Conservation (phyloP, 2,888 invertebrate genomes). For the Drosophila kokeensis region DNA sequence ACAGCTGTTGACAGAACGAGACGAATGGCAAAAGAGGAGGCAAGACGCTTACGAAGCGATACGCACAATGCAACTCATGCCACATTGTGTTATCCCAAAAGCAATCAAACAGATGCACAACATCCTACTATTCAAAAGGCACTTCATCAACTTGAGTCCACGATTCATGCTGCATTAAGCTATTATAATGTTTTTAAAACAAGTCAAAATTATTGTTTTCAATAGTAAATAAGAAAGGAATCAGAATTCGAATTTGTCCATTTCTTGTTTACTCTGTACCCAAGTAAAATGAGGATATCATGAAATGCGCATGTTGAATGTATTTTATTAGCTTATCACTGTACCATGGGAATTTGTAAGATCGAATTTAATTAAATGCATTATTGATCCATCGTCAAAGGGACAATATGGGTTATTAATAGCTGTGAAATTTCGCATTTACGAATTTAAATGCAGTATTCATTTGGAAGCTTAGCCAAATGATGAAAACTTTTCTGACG, state of each 20-base stretch:
- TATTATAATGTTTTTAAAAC: neutral
- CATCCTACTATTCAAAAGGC: constrained; percentile 29
- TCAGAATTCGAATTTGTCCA: neutral
- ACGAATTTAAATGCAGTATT: neutral
- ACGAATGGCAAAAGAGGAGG: constrained; percentile 35
- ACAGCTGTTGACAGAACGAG: constrained; percentile 63
- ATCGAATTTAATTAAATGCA: neutral
- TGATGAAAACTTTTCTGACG: neutral
- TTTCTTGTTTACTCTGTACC: neutral
- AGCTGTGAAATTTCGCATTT: neutral
- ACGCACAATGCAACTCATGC: constrained; percentile 54
- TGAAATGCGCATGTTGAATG: neutral
- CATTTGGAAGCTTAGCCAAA: neutral
- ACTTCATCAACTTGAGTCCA: constrained; percentile 8
- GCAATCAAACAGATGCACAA: constrained; percentile 61
- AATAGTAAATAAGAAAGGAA: neutral
- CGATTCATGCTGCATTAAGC: constrained; percentile 1
- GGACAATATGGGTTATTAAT: neutral
- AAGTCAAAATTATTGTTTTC: constrained; percentile 4
- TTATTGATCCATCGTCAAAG: neutral
- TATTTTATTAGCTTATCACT: neutral
- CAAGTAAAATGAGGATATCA: neutral
- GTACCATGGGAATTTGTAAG: neutral
- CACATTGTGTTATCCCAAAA: constrained; percentile 47
- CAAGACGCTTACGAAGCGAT: neutral